These are phyloP conservation scores for Furcifer pardalis DNA, from an alignment of 2,797 vertebrate genomes.

Conservation along the genomic window DNA sequence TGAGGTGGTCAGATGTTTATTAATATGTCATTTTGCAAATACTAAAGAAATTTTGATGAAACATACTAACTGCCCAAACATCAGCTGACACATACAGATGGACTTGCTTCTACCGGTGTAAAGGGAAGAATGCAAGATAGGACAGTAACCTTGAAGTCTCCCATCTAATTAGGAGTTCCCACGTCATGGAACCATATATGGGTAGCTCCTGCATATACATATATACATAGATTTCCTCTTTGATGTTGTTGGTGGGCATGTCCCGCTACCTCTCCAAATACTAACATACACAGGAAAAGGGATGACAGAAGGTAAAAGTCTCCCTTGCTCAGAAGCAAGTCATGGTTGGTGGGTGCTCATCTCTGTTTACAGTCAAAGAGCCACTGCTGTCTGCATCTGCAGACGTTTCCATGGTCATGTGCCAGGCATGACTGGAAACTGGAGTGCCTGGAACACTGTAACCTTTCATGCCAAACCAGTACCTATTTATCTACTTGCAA, in stretches of 20 bases:
- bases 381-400: no score
- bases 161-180: neutral
- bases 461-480: no score
- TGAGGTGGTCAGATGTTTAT: neutral
- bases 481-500: no score
- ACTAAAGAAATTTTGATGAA: neutral
- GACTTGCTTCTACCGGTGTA: neutral
- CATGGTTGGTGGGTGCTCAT: no score
- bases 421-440: no score
- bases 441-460: no score
- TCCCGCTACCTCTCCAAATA: neutral
- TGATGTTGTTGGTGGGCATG: neutral
- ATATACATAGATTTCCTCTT: neutral
- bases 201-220: no score
- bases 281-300: neutral
- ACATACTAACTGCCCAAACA: neutral
- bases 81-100: neutral
- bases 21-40: neutral
- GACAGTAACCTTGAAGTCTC: neutral
- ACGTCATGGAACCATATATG: neutral
- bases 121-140: neutral
- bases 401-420: no score
- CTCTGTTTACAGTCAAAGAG: no score
- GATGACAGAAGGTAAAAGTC: no score
- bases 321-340: no score